Percentiles rank a stretch among this genome's conserved stretches.
These are phyloP conservation scores for Hetaerina titia DNA, from an alignment of 2,888 invertebrate species.

Conservation along the genomic window DNA sequence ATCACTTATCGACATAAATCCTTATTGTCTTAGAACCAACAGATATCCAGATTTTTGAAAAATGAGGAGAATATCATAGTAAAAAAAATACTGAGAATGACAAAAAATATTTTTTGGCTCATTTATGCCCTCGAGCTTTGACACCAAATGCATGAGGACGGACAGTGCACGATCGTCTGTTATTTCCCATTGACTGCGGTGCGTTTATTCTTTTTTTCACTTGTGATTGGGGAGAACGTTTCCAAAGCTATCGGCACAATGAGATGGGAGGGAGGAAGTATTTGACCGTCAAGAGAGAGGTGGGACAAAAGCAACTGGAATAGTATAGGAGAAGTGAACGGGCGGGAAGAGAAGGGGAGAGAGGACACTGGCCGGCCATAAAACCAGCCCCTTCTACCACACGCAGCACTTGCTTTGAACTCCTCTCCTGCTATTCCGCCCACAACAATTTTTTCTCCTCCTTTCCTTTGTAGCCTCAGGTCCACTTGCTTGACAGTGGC, in stretches of 20 bases:
- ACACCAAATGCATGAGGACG: not conserved
- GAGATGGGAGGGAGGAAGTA: not conserved
- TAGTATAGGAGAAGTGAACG: not conserved
- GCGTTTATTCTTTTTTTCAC: not conserved
- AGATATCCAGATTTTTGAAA: not conserved
- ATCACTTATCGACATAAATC: not conserved
- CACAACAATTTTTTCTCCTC: not conserved
- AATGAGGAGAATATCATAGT: too few species aligned
- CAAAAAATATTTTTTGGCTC: not conserved
- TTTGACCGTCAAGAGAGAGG: not conserved
- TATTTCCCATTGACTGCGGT: not conserved
- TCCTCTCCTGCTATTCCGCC: not conserved
- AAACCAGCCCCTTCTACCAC: not conserved
- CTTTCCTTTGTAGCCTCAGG: not conserved
- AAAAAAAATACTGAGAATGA: too few species aligned
- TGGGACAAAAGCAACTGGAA: not conserved
- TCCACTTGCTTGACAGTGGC: not conserved
- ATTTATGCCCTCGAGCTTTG: not conserved
- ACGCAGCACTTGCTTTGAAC: not conserved
- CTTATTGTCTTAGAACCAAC: not conserved
- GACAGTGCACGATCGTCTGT: not conserved
- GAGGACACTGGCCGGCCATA: not conserved
- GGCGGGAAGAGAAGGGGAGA: not conserved
- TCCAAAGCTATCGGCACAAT: not conserved
- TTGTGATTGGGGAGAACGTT: not conserved